Evolutionary conservation across 2,888 invertebrate genomes (phyloP), one percentile per base, ranked within the genome.

Genomic region (Drosophila anomelani): DNA sequence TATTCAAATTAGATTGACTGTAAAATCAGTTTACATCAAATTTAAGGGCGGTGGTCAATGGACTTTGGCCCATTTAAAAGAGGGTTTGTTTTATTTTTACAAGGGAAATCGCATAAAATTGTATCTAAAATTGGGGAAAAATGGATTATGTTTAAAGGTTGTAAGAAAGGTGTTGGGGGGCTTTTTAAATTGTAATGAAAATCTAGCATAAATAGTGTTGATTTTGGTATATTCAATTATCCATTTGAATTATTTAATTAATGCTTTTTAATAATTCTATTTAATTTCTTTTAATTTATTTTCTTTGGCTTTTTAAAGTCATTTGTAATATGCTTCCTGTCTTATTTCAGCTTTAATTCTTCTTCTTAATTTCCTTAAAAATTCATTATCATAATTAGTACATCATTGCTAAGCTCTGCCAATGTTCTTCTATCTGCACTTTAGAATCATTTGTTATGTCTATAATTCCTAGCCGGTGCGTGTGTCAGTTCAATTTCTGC

Each of bases 1-100:
- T 72, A 70, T 73, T 61, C 32, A 73, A 61, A 62, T 62, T 53
- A 20, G 72, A 72, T 69, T 69, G 62, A 73, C 34, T 51, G 23
- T 10, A 53, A 44, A 44, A 38, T 41, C 23, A 34, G 60, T 20
- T 56, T 54, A 54, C 54, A 38, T 38, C 38, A 54, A 56, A 56
- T 56, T 56, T 44, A 9, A 36, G 44, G 3, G 15, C 5, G 9
- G 3, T 9, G 9, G 15, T 34, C 51, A 34, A 51, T 53, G 34
- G 34, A 23, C n/a, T 53, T 36, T 51, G 51, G 34, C 34, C 20
- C 15, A 15, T 32, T 32, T 46, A 13, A 23, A 23, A 3, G 38
- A 15, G 20, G 2, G 7, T 6, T n/a, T 55, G 13, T 5, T 5
- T 20, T n/a, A 13, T 26, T 4, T 32, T 51, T 20, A 20, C 17